Conservation (phyloP, 2,888 invertebrate genomes). For the Ornithoptera alexandrae region DNA sequence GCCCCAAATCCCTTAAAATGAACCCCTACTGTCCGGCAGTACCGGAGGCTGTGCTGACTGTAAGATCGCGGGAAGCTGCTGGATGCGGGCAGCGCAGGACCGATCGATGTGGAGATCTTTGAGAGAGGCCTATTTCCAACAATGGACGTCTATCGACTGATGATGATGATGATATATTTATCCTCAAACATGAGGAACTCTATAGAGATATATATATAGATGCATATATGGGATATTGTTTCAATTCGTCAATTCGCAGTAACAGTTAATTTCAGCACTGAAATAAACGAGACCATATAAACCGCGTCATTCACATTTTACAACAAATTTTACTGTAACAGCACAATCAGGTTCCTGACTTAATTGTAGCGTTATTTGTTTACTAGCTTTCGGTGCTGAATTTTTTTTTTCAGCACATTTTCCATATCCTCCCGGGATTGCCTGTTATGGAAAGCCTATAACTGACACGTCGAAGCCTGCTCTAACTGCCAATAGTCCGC, state of each 20-base stretch:
- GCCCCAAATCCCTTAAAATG: too few relatives aligned
- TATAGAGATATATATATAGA: not conserved
- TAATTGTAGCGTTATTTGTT: not conserved
- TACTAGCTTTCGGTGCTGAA: not conserved
- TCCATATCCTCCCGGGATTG: not conserved
- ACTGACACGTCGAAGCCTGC: not conserved
- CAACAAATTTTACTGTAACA: not conserved
- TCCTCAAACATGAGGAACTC: too few relatives aligned
- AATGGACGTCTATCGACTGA: too few relatives aligned
- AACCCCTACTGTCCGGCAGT: too few relatives aligned
- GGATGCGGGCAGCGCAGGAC: too few relatives aligned
- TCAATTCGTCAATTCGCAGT: not conserved
- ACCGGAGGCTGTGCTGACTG: too few relatives aligned
- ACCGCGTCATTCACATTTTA: not conserved
- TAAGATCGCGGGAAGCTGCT: too few relatives aligned
- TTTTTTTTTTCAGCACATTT: not conserved
- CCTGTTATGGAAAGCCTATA: not conserved
- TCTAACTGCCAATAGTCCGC: not conserved
- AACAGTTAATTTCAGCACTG: not conserved
- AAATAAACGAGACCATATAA: not conserved
- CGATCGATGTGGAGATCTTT: too few relatives aligned
- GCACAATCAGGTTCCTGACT: not conserved
- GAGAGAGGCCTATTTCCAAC: too few relatives aligned
- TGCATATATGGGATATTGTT: not conserved
- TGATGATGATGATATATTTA: too few relatives aligned